Conservation (phyloP, 2,113 vertebrate genomes). For the Elephas maximus region DNA sequence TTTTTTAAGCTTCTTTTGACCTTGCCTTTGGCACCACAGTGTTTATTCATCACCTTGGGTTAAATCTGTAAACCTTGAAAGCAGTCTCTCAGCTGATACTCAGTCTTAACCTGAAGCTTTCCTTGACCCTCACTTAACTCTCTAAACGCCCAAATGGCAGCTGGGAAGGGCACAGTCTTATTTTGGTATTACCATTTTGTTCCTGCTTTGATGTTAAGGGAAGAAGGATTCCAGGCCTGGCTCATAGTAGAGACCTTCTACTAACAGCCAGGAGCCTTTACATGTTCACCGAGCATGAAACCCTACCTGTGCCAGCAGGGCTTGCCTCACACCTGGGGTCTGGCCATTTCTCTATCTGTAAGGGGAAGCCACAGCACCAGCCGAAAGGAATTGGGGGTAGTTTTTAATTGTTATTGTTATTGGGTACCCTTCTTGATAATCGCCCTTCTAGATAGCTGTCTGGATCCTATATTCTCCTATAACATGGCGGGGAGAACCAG, state of each 20-base stretch:
- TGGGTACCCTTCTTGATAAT: slow-evolving; percentile 50
- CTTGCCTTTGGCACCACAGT: not conserved
- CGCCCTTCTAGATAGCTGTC: slow-evolving; percentile 69
- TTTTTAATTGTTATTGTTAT: not conserved
- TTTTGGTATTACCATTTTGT: not conserved
- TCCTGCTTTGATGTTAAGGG: not conserved
- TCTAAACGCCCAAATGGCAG: not conserved
- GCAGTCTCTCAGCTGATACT: not conserved
- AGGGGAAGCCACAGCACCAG: not conserved
- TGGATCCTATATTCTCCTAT: slow-evolving; percentile 60
- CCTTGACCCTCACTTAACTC: not conserved
- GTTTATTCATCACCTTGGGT: slow-evolving; percentile 44
- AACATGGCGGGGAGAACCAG: slow-evolving; percentile 59
- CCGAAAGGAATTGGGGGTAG: not conserved
- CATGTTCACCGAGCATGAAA: not conserved
- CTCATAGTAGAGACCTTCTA: not conserved
- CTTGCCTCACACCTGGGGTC: too few species aligned
- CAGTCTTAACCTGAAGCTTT: not conserved
- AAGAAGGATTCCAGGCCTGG: not conserved
- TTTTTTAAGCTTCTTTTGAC: not conserved
- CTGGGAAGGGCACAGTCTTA: not conserved
- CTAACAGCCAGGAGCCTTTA: not conserved
- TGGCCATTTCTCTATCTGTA: not conserved
- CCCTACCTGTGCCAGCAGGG: not conserved
- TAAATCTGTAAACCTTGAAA: not conserved